phyloP scores from a whole-genome alignment of 2,797 vertebrate species.

The Chloroceryle amazona region DNA sequence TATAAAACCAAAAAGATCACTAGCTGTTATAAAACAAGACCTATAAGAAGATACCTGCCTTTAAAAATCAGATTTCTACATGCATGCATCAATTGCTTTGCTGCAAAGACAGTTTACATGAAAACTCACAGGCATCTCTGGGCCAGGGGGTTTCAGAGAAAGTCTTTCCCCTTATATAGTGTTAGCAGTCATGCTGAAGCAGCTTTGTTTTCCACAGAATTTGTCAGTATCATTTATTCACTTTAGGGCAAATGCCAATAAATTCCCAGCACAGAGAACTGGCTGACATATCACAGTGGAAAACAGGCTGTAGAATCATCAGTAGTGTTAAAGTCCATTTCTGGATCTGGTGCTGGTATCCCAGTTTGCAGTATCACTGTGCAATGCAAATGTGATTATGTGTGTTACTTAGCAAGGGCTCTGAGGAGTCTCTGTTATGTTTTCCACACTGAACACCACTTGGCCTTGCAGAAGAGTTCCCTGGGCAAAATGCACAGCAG shows the following conservation, averaged over 20 bases:
- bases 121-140: not conserved
- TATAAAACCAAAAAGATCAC: not conserved
- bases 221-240: not conserved
- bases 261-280: not conserved
- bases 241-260: not conserved
- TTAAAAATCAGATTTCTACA: not conserved
- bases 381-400: rapidly evolving
- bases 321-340: not conserved
- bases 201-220: not conserved
- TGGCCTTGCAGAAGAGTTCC: not conserved
- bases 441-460: not conserved
- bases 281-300: not conserved
- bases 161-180: not conserved
- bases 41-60: not conserved
- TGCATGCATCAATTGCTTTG: not conserved
- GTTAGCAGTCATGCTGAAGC: not conserved
- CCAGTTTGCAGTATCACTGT: not conserved
- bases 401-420: not conserved
- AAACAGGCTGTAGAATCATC: not conserved
- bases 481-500: not conserved
- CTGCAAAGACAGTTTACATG: not conserved
- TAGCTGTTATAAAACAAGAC: not conserved
- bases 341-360: not conserved
- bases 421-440: rapidly evolving
- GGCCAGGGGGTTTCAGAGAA: not conserved